Evolutionary conservation across 1,140 invertebrate species (phyloP), one percentile per base, ranked within the genome.

Genomic region (Melitaea cinxia): DNA sequence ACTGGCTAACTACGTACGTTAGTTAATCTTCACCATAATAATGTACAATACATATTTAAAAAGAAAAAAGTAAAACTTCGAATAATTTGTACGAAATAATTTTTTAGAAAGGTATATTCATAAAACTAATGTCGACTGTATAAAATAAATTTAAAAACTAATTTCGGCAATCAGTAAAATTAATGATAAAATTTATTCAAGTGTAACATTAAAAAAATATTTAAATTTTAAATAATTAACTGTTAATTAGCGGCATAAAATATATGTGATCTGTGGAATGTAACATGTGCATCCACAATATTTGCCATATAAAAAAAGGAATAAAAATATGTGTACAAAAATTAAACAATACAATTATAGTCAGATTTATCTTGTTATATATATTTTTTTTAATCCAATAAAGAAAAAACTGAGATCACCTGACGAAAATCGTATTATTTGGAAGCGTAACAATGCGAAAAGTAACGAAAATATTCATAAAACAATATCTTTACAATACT

Each of bases 241-340:
- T 42, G 54, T 15, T 23, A 14, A 10, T 24, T 24, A 35, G 35
- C 10, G 62, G 42, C 68, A 70, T 54, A 47, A 30, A 68, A 55
- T 53, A 37, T 37, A 67, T 45, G 28, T 60, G 21, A 35, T 21
- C 12, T 37, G 71, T 72, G 77, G 71, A 80, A 80, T 77, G 77
- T 77, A 73, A 75, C 73, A 67, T 62, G 72, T 77, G 66, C 61
- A 67, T 70, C 67, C 70, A 68, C 70, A 17, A 26, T 10, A 42
- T 57, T 21, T n/a, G 10, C 21, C 10, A 23, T 47, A 17, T 52
- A 42, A 42, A 42, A 15, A 1, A 4, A 17, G 12, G 6, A 33
- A 33, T 33, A 6, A 4, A 33, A 17, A 42, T 42, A 17, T 55
- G 42, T 55, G 17, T 63, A 63, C 52, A 63, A 33, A 23, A 26